Evolutionary conservation across 2,888 invertebrate species (phyloP).

Genomic region (Rhorus exstirpatorius): DNA sequence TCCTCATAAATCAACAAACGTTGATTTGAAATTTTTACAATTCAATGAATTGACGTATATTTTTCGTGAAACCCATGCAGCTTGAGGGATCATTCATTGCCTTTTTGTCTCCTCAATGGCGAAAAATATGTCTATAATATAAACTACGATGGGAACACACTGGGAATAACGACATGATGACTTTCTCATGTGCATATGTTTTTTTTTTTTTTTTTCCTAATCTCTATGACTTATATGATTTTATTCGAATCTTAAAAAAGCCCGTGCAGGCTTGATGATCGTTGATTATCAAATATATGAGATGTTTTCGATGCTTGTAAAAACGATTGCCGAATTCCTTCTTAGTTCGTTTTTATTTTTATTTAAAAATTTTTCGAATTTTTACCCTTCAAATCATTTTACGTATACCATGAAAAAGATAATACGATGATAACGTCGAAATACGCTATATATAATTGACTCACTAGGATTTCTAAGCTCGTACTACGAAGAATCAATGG

Average conservation of each 20-base stretch:
- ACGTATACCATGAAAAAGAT: slow-evolving; percentile 49
- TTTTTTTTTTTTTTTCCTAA: slow-evolving; percentile 29
- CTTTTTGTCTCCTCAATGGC: neutral
- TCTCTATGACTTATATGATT: slow-evolving; percentile 41
- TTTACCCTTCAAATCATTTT: slow-evolving; percentile 25
- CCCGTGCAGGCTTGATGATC: slow-evolving; percentile 34
- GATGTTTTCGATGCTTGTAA: slow-evolving; percentile 20
- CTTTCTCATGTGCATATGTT: neutral
- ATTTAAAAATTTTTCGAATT: neutral
- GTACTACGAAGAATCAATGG: slow-evolving; percentile 60
- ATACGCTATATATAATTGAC: slow-evolving; percentile 73
- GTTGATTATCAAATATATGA: slow-evolving; percentile 44
- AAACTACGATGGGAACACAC: slow-evolving; percentile 51
- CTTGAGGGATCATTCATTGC: no score
- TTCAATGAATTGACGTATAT: no score
- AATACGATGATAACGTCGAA: slow-evolving; percentile 58
- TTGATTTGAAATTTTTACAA: no score
- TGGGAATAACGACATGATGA: slow-evolving; percentile 72
- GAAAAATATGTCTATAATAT: neutral
- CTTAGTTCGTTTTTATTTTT: neutral
- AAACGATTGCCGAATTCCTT: slow-evolving; percentile 53
- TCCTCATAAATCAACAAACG: no score
- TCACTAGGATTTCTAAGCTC: slow-evolving; percentile 70
- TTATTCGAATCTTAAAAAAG: slow-evolving; percentile 46
- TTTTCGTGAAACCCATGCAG: no score